phyloP scores from a whole-genome alignment of 2,797 vertebrate species.

The Hippopotamyrus pictus region DNA sequence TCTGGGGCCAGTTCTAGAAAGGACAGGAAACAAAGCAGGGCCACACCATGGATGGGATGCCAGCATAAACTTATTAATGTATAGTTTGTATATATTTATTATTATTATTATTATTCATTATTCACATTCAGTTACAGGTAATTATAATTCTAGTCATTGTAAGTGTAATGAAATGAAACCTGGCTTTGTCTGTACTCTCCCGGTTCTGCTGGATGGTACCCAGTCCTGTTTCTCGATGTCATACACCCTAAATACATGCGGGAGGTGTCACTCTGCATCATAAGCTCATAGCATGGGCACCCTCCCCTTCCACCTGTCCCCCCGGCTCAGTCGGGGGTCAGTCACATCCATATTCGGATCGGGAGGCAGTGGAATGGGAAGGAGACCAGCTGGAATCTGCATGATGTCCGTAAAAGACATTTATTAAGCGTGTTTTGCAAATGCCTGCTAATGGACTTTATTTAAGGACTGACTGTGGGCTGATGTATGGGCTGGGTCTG shows the following conservation, averaged over 20 bases:
- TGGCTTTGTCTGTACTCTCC: background rate
- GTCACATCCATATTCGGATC: background rate
- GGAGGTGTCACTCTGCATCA: background rate
- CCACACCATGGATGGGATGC: background rate
- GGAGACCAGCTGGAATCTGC: background rate
- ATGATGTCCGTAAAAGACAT: background rate
- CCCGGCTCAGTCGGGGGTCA: background rate
- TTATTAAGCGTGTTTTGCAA: background rate
- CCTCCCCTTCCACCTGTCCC: background rate
- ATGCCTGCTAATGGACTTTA: background rate
- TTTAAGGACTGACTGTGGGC: background rate
- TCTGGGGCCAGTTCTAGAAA: background rate
- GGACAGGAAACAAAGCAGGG: background rate
- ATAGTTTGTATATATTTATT: background rate
- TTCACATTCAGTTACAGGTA: background rate
- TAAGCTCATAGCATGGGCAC: background rate
- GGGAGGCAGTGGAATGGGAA: background rate
- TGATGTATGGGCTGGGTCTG: background rate
- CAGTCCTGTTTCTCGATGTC: background rate
- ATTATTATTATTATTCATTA: background rate
- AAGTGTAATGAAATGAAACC: background rate
- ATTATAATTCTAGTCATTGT: background rate
- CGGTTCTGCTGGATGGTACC: background rate
- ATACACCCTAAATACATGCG: background rate
- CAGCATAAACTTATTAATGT: background rate